Conservation (phyloP, 2,113 vertebrate species). For the Spermophilus dauricus region DNA sequence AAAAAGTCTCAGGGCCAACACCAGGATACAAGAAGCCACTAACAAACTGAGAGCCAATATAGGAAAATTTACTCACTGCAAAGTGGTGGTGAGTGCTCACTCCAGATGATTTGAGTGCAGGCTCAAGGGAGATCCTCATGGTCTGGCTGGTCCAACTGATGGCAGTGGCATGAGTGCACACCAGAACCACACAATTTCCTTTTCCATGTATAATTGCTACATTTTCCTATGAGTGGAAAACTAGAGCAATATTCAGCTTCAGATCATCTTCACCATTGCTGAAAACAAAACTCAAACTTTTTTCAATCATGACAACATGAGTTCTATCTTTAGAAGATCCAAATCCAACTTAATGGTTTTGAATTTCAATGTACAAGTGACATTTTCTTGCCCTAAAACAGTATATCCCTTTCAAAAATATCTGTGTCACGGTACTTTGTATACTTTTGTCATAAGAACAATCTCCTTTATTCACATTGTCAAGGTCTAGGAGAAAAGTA, state of each 20-base stretch:
- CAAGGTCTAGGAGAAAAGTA: neutral
- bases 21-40: neutral
- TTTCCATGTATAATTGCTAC: no score
- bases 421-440: neutral
- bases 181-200: neutral
- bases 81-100: neutral
- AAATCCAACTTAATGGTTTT: neutral
- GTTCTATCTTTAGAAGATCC: neutral
- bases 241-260: neutral
- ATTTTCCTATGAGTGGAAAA: neutral
- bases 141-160: neutral
- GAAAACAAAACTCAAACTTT: neutral
- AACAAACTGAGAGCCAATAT: no score
- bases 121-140: neutral
- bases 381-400: neutral
- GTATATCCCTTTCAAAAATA: neutral
- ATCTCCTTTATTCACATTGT: neutral
- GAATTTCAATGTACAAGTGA: neutral
- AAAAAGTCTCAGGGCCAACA: neutral
- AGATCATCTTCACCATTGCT: neutral
- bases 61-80: no score
- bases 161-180: neutral
- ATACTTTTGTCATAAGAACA: neutral
- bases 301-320: neutral
- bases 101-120: neutral